phyloP scores from a whole-genome alignment of 2,888 invertebrate genomes.

The Teleiodes luculella region DNA sequence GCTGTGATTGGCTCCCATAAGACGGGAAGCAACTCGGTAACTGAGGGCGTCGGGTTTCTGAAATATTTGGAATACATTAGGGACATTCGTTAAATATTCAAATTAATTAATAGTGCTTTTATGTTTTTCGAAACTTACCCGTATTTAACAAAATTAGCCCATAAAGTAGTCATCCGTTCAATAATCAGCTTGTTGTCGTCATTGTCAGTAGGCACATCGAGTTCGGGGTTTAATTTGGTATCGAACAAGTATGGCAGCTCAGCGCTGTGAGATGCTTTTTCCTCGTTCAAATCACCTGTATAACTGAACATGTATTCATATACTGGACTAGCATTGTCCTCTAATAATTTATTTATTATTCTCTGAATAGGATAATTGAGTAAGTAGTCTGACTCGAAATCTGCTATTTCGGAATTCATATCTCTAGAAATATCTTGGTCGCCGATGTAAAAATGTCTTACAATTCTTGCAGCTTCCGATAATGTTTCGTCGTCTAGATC shows the following conservation, averaged over 20 bases:
- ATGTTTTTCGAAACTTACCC: slow-evolving; percentile 1
- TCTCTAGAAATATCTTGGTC: slow-evolving; percentile 46
- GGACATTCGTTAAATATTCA: too few relatives aligned
- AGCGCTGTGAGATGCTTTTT: slow-evolving; percentile 48
- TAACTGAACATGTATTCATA: slow-evolving; percentile 63
- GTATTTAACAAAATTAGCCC: slow-evolving; percentile 24
- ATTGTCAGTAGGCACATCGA: not conserved
- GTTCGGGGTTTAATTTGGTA: not conserved
- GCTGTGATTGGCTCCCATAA: slow-evolving; percentile 20
- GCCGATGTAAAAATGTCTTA: slow-evolving; percentile 64
- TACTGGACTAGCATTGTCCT: slow-evolving; percentile 51
- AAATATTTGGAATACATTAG: not conserved
- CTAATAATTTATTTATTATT: slow-evolving; percentile 46
- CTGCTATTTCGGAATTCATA: slow-evolving; percentile 39
- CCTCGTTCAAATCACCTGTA: slow-evolving; percentile 33
- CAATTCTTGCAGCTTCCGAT: slow-evolving; percentile 33
- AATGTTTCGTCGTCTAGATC: slow-evolving; percentile 23
- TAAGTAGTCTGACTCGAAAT: slow-evolving; percentile 60
- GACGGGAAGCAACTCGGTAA: slow-evolving; percentile 18
- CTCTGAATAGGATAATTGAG: slow-evolving; percentile 59
- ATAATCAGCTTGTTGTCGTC: not conserved
- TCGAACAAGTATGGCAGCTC: slow-evolving; percentile 61
- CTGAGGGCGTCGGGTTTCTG: slow-evolving; percentile 24
- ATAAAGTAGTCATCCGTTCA: slow-evolving; percentile 20
- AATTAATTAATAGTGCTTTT: too few relatives aligned